Evolutionary conservation across 2,113 vertebrate genomes (phyloP).

Genomic region (Falco punctatus): DNA sequence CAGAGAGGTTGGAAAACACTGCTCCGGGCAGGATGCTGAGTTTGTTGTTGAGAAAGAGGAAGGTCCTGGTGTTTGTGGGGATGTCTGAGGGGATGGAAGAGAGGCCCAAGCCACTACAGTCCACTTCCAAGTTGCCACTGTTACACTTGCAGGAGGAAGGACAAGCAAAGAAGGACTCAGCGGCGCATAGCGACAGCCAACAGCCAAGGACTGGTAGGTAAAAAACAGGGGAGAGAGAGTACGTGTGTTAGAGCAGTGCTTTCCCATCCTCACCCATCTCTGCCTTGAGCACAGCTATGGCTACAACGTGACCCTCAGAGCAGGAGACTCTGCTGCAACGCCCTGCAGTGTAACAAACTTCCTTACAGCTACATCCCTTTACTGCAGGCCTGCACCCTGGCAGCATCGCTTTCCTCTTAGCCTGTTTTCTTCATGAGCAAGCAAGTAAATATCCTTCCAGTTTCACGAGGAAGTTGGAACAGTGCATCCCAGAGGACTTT

Average conservation of each 20-base stretch:
- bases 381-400: neutral
- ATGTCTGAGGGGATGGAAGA: constrained; percentile 85
- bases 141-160: constrained; percentile 90
- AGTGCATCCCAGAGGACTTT: neutral
- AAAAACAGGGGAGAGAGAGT: neutral
- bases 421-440: neutral
- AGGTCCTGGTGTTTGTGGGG: constrained; percentile 85
- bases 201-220: constrained; percentile 81
- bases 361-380: neutral
- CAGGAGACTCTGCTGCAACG: fast-evolving
- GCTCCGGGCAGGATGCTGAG: constrained; percentile 83
- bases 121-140: constrained; percentile 82
- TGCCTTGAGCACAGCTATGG: neutral
- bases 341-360: neutral
- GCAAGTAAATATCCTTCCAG: constrained; percentile 6
- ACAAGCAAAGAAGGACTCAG: constrained; percentile 78
- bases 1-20: constrained; percentile 90
- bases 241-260: neutral
- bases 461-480: neutral
- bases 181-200: constrained; percentile 80
- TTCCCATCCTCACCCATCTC: neutral
- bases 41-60: constrained; percentile 95
- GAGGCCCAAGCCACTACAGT: constrained; percentile 91
- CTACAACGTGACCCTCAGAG: neutral
- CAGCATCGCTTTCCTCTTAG: neutral